Conservation (phyloP, 2,797 vertebrate genomes). For the Oceanodroma leucorhoa region DNA sequence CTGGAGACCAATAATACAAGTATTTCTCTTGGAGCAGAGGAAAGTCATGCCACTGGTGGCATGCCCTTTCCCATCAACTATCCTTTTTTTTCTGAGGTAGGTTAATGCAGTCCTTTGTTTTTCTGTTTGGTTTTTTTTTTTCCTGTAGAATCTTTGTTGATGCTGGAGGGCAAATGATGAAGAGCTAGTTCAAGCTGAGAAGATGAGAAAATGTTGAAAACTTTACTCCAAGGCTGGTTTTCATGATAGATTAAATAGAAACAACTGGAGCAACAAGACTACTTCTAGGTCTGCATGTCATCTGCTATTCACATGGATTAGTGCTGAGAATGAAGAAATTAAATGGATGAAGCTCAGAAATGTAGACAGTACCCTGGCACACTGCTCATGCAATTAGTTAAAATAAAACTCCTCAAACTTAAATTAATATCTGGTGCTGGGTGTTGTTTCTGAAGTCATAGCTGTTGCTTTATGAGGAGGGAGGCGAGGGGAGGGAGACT, state of each 20-base stretch:
- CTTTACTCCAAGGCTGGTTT: neutral
- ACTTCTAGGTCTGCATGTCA: neutral
- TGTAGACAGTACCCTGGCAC: neutral
- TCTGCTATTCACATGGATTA: neutral
- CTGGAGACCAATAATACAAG: neutral
- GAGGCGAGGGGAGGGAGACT: neutral
- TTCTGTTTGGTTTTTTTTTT: neutral
- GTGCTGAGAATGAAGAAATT: conserved; percentile 2
- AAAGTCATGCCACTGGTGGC: neutral
- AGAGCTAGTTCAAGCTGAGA: neutral
- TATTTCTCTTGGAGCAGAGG: neutral
- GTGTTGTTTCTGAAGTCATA: neutral
- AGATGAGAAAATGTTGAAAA: neutral
- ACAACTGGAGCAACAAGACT: conserved; percentile 18
- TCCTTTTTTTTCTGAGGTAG: neutral
- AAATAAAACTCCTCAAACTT: neutral
- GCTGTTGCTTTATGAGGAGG: neutral
- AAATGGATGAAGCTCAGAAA: neutral
- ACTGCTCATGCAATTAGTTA: neutral
- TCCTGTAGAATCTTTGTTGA: neutral
- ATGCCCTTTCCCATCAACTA: neutral
- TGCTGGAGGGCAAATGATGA: neutral
- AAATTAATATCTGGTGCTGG: neutral
- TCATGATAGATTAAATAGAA: conserved; percentile 4
- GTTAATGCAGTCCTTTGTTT: neutral